phyloP scores from a whole-genome alignment of 2,113 vertebrate genomes.

The Hemichromis elongatus region DNA sequence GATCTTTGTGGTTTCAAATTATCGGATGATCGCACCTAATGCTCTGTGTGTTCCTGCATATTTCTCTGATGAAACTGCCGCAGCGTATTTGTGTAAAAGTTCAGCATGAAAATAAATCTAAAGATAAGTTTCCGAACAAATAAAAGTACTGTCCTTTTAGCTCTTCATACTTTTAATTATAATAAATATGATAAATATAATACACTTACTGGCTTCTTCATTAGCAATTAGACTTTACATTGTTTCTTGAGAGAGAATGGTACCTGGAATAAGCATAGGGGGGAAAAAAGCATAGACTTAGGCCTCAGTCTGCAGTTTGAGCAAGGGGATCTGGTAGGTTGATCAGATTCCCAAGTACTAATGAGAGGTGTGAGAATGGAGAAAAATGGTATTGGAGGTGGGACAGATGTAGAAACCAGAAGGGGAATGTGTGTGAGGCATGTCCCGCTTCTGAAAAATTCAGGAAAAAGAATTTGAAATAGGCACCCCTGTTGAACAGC shows the following conservation, averaged over 20 bases:
- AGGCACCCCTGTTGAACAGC: rapidly evolving
- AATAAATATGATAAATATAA: background rate
- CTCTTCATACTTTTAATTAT: background rate
- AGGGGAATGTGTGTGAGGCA: background rate
- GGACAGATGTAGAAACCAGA: background rate
- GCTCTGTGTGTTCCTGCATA: background rate
- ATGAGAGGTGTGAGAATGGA: background rate
- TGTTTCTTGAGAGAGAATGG: rapidly evolving
- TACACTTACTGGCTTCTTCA: background rate
- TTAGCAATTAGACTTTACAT: background rate
- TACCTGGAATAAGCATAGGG: background rate
- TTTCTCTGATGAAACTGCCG: background rate
- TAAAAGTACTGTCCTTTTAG: background rate
- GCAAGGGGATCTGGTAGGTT: background rate
- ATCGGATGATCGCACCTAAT: background rate
- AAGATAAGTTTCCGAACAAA: no score
- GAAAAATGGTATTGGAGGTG: background rate
- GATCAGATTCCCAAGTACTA: background rate
- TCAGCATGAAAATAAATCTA: background rate
- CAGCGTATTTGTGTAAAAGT: background rate
- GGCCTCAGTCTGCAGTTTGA: background rate
- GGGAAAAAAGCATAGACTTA: background rate
- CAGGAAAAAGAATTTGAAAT: background rate
- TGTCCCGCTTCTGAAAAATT: background rate
- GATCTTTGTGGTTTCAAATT: background rate